A percentile compares a stretch with the other conserved stretches of the same genome.
Evolutionary conservation across 2,888 invertebrate genomes (phyloP).

Genomic region (Unio pictorum): DNA sequence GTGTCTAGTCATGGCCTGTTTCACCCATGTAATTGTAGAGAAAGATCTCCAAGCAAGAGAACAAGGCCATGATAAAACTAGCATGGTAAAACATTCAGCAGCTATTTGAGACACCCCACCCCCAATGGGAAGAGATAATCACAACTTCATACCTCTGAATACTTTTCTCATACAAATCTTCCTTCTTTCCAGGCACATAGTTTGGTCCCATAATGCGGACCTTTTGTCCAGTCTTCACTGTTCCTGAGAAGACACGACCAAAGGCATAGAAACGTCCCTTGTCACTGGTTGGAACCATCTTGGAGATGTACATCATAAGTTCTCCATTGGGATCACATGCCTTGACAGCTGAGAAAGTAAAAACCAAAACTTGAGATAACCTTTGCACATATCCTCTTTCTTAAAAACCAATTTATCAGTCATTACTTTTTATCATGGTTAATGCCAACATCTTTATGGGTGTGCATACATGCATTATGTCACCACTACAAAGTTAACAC

Average conservation of each 20-base stretch:
- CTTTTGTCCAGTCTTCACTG: slow-evolving; percentile 77
- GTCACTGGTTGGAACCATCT: slow-evolving; percentile 99
- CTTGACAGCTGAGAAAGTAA: slow-evolving; percentile 74
- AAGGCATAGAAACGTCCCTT: slow-evolving; percentile 99
- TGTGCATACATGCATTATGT: too few relatives aligned
- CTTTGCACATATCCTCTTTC: too few relatives aligned
- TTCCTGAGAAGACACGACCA: slow-evolving; percentile 99
- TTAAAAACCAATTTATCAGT: too few relatives aligned
- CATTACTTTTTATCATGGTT: too few relatives aligned
- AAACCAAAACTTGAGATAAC: background rate
- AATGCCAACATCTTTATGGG: too few relatives aligned
- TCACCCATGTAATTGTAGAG: too few relatives aligned
- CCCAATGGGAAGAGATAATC: background rate
- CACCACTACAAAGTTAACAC: too few relatives aligned
- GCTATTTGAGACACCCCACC: too few relatives aligned
- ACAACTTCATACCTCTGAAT: slow-evolving; percentile 82
- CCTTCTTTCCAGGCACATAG: slow-evolving; percentile 97
- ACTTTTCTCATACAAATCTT: slow-evolving; percentile 98
- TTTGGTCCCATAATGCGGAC: slow-evolving; percentile 99
- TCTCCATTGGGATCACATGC: slow-evolving; percentile 97
- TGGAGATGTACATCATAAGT: slow-evolving; percentile 99
- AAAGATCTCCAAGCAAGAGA: too few relatives aligned
- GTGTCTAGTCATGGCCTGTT: too few relatives aligned
- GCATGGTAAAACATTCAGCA: too few relatives aligned
- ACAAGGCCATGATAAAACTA: too few relatives aligned